Evolutionary conservation across 2,888 invertebrate species (phyloP).

Genomic region (Lagria hirta): DNA sequence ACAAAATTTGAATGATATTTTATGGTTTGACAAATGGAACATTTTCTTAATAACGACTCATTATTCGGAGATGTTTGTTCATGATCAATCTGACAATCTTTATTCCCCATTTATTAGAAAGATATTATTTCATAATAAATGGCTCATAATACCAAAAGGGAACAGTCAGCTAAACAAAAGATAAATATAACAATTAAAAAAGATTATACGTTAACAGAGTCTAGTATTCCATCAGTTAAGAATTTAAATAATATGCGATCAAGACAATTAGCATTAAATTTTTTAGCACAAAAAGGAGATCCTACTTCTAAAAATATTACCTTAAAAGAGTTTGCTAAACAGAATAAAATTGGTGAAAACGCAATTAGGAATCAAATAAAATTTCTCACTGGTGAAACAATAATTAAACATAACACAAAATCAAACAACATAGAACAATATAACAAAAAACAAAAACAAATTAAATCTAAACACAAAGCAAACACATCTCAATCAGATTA

Average conservation of each 20-base stretch:
- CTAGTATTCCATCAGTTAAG: too few species aligned
- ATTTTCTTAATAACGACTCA: too few species aligned
- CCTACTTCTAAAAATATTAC: conserved; percentile 16
- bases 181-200: conserved; percentile 23
- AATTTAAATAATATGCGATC: conserved; percentile 24
- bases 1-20: too few species aligned
- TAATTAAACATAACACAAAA: conserved; percentile 18
- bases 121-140: conserved; percentile 25
- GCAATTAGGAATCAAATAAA: conserved; percentile 1
- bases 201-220: conserved; percentile 20
- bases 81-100: conserved; percentile 1
- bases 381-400: conserved; percentile 12
- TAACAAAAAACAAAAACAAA: conserved; percentile 43
- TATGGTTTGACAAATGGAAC: too few species aligned
- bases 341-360: conserved; percentile 10
- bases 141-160: conserved; percentile 23
- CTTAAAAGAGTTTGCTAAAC: conserved; percentile 17
- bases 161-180: conserved; percentile 22
- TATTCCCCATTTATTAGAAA: conserved; percentile 18
- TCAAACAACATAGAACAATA: conserved; percentile 25
- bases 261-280: conserved; percentile 21
- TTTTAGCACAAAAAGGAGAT: conserved; percentile 21
- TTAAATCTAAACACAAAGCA: conserved; percentile 51
- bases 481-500: conserved; percentile 12
- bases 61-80: conserved; percentile 1